These are phyloP conservation scores for Odontophorus gujanensis DNA, from an alignment of 2,113 vertebrate genomes.

Conservation along the genomic window DNA sequence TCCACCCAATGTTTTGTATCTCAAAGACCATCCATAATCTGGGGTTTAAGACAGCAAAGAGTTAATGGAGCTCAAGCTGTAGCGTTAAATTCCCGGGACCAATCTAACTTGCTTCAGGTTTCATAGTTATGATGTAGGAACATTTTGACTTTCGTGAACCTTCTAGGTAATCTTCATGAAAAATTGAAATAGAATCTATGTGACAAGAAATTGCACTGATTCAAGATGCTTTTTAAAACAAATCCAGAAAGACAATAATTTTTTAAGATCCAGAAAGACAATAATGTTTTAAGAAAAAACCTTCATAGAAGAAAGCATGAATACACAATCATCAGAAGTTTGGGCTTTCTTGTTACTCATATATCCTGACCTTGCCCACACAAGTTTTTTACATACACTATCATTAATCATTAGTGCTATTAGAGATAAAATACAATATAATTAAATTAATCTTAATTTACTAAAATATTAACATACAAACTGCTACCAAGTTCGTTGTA, in stretches of 20 bases:
- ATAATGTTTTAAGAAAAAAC: not conserved
- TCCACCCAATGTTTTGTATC: not conserved
- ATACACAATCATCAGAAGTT: not conserved
- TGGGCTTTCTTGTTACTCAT: constrained; percentile 24
- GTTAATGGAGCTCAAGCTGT: not conserved
- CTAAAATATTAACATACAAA: constrained; percentile 71
- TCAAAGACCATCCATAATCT: not conserved
- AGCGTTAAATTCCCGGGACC: not conserved
- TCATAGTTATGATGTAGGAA: not conserved
- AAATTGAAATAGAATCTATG: not conserved
- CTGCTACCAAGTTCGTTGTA: constrained; percentile 65
- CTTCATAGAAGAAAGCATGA: not conserved
- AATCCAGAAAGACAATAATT: not conserved
- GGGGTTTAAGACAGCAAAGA: not conserved
- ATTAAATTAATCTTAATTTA: constrained; percentile 79
- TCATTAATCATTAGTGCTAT: constrained; percentile 73
- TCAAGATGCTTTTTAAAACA: not conserved
- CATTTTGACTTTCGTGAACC: not conserved
- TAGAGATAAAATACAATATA: constrained; percentile 65
- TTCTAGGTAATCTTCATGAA: not conserved
- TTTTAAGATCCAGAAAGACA: too few species aligned
- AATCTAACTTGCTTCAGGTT: not conserved
- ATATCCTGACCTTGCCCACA: constrained; percentile 50
- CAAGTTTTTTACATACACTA: constrained; percentile 29
- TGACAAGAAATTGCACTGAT: not conserved